Conservation (phyloP, 2,113 vertebrate genomes). For the Tympanuchus pallidicinctus region DNA sequence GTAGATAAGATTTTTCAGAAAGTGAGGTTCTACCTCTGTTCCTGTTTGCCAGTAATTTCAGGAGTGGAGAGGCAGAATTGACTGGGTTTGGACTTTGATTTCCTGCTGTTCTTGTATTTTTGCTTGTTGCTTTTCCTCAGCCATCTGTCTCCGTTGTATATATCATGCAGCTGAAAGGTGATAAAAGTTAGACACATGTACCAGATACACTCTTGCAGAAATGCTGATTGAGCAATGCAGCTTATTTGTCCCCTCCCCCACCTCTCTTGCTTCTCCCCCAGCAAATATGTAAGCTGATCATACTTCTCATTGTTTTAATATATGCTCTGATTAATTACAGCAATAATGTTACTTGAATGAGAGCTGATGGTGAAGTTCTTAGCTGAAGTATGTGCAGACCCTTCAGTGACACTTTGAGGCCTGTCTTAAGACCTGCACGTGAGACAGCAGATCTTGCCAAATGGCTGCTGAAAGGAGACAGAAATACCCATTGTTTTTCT, state of each 20-base stretch:
- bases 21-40: background rate
- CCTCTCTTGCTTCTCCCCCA: background rate
- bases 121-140: background rate
- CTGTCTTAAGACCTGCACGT: background rate
- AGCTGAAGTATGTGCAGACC: background rate
- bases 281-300: background rate
- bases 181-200: background rate
- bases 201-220: background rate
- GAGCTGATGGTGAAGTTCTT: background rate
- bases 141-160: background rate
- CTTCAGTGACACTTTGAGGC: background rate
- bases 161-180: background rate
- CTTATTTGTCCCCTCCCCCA: background rate
- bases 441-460: background rate
- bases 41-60: background rate
- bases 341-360: background rate
- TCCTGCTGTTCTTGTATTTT: background rate
- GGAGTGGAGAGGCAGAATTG: slow-evolving; percentile 11
- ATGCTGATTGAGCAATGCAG: background rate
- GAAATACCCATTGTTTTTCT: background rate
- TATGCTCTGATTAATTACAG: background rate
- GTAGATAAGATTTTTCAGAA: background rate
- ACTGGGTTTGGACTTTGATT: background rate
- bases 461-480: background rate
- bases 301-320: background rate